Evolutionary conservation across 2,888 invertebrate species (phyloP), one percentile per base, ranked within the genome.

Genomic region (Phyllotreta striolata): DNA sequence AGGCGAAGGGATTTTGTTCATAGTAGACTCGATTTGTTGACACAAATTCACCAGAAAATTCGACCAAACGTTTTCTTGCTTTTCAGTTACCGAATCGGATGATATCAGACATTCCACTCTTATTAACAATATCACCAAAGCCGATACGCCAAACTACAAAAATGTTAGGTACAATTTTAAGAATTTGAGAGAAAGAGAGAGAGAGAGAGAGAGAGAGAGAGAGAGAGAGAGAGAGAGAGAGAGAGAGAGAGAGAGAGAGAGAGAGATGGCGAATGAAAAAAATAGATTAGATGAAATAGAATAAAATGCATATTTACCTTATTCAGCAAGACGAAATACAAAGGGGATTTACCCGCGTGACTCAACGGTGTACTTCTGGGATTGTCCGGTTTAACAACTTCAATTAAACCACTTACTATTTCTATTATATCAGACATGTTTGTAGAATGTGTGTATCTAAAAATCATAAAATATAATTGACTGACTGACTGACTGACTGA

Each of bases 131-230:
- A 83, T 80, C 7, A 84, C 82, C 64, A 87, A 74, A 14, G 85
- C 84, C 3, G 87, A 86, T 38, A 86, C 81, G 13, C 87, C 86
- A 73, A 87, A 85, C 86, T 87, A 75, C 39, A 80, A 81, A 56
- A 58, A 14, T 24, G 24, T 34, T 38, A 47, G 13, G 34, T 13
- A 3, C n/a, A 9, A 43, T 49, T 58, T 24, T 24, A 24, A 24
- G 24, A n/a, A n/a, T n/a, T n/a, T n/a, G n/a, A n/a, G n/a, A n/a
- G n/a, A n/a, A n/a, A n/a, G n/a, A n/a, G n/a, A n/a, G n/a, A n/a
- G n/a, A n/a, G n/a, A n/a, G n/a, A n/a, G n/a, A n/a, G n/a, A n/a
- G n/a, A n/a, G n/a, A n/a, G n/a, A n/a, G n/a, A n/a, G n/a, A n/a
- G n/a, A n/a, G n/a, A n/a, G n/a, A n/a, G n/a, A n/a, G n/a, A n/a